Percentiles rank a stretch among this genome's conserved stretches.
phyloP scores from a whole-genome alignment of 2,113 vertebrate genomes.

The Orcinus orca region DNA sequence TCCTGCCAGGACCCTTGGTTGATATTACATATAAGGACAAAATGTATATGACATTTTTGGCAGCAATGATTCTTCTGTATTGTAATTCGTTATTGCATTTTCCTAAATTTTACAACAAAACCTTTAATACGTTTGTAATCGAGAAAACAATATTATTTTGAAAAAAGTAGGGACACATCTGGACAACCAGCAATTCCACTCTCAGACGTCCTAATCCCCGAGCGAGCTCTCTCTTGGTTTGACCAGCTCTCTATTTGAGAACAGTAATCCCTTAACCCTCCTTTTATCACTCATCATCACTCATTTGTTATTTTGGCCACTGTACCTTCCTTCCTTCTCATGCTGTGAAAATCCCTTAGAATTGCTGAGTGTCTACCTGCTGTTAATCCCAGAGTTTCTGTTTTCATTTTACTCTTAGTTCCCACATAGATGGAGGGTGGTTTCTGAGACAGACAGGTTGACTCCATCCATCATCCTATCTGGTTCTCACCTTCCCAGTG shows the following conservation, averaged over 20 bases:
- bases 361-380: neutral
- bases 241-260: neutral
- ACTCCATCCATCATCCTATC: no score
- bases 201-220: neutral
- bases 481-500: no score
- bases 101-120: neutral
- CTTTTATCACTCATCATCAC: neutral
- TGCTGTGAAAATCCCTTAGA: neutral
- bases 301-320: neutral
- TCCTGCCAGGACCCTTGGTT: neutral
- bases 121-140: neutral
- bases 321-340: constrained; percentile 34
- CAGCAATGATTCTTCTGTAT: neutral
- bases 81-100: neutral
- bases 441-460: neutral
- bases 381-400: constrained; percentile 58
- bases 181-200: neutral
- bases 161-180: neutral
- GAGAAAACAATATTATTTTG: neutral
- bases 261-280: neutral
- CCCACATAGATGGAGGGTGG: neutral
- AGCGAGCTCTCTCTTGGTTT: neutral
- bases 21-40: neutral
- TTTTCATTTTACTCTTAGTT: constrained; percentile 24
- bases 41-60: no score